Base-by-base conservation (phyloP, 2,888 invertebrate genomes). In the Hydrotaea cyrtoneurina region DNA sequence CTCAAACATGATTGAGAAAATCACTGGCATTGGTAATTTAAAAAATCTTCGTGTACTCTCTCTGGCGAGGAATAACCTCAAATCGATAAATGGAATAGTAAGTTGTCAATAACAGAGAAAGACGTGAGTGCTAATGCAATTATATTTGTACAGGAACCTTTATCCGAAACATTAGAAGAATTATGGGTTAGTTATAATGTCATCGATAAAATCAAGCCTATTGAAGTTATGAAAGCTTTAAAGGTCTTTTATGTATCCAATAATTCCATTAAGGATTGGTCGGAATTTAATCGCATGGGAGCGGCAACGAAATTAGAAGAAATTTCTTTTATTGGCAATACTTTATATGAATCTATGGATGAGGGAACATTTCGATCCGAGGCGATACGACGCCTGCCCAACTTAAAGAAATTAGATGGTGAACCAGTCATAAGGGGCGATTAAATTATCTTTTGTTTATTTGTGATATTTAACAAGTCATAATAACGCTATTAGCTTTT, bases 101-200 rank as follows among this genome's bases (percentile, higher is more conserved):
- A 92, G 92, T 36, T 3, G n/a, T n/a, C 7, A 17, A 10, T 31
- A 21, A 26, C 7, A 50, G 19, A 21, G 7, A 2, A 71, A 26
- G 15, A 55, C 0, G 2, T 10, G 17, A 39, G 15, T n/a, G n/a
- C 21, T 11, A 46, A 31, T 31, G 23, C 74, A 31, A 31, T 31
- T 4, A 31, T 7, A 53, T 77, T 39, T 66, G 59, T 66, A 2
- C 76, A 95, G 95, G 98, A 99, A 93, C 94, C 95, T 0, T 93
- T 98, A 7, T 96, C 95, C 0, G 98, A 98, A 17, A 96, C 97
- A 0, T 91, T 99, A 39, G 97, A 98, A 91, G 96, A 99, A 90
- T 92, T 99, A 1, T 99, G 98, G 98, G 95, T 98, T 72, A 98
- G 98, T 0, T 98, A 98, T 91, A 98, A 99, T 92, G 92, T 95